Evolutionary conservation across 2,888 invertebrate species (phyloP), one percentile per base, ranked within the genome.

Genomic region (Polymixis flavicincta): DNA sequence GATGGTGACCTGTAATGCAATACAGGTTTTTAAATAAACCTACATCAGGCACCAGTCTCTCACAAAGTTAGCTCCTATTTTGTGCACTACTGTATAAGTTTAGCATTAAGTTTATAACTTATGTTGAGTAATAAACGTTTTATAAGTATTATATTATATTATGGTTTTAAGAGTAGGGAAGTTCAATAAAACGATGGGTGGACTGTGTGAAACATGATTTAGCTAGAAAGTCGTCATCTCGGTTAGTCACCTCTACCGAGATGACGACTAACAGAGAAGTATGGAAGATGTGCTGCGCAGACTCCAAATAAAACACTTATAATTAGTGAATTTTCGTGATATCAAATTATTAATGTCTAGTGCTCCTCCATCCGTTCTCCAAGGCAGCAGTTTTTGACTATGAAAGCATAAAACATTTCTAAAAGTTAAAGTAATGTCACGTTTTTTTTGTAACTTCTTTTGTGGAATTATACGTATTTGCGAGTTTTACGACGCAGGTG

Each of bases 401-500:
- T 48, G 7, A 57, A 70, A 48, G 4, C 25, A 45, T 48, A n/a
- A 37, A 2, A 17, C 14, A 25, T 57, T 57, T 37, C n/a, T 45
- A 54, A 45, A 55, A 45, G 45, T 70, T 55, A n/a, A n/a, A n/a
- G n/a, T n/a, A n/a, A n/a, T n/a, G n/a, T n/a, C n/a, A 54, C 54
- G 45, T 28, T 42, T 54, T 74, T 28, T 76, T 37, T 50, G 37
- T 14, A 22, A 65, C 13, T 54, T 72, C 59, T 42, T 17, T 72
- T 72, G n/a, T 72, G 25, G 57, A 71, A 70, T 32, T 37, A 70
- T 78, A 81, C 57, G 55, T 37, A 70, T 78, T 80, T 57, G 60
- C 14, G n/a, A n/a, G n/a, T n/a, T n/a, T n/a, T n/a, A n/a, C n/a
- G 61, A 37, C 68, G 25, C 60, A 74, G 78, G 83, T 82, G 68